A percentile compares a stretch with the other conserved stretches of the same genome.
phyloP scores from a whole-genome alignment of 2,113 vertebrate genomes.

The Pteronura brasiliensis region DNA sequence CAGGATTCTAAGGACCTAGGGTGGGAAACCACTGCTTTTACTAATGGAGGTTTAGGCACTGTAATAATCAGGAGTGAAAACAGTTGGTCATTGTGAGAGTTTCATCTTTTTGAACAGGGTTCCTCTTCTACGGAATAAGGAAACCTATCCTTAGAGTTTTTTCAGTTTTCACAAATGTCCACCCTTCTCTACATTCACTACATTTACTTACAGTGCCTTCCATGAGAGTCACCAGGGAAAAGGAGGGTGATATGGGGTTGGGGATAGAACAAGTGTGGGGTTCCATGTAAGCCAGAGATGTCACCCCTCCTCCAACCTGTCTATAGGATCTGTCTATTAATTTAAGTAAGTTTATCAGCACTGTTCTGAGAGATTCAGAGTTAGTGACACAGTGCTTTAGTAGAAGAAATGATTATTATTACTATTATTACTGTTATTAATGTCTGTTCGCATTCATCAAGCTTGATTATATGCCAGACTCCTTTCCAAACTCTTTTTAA shows the following conservation, averaged over 20 bases:
- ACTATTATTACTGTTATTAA: not conserved
- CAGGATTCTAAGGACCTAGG: not conserved
- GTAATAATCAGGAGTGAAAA: not conserved
- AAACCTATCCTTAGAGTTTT: not conserved
- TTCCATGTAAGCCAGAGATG: not conserved
- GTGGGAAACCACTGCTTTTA: not conserved
- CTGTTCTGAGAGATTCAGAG: not conserved
- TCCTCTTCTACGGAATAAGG: not conserved
- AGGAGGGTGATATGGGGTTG: not conserved
- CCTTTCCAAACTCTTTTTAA: not conserved
- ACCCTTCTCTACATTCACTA: not conserved
- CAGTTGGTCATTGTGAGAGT: not conserved
- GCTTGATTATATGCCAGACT: not conserved
- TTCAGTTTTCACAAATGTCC: not conserved
- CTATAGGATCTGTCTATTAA: not conserved
- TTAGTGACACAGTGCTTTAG: not conserved
- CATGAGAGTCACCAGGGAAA: not conserved
- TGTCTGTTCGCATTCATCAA: not conserved
- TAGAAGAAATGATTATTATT: not conserved
- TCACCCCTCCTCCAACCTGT: too few species aligned
- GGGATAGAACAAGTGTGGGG: not conserved
- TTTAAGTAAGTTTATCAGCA: not conserved
- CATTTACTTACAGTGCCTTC: not conserved
- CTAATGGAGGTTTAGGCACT: not conserved
- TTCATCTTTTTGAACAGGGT: not conserved